Evolutionary conservation across 1,140 invertebrate species (phyloP).

Genomic region (Drosophila azteca): DNA sequence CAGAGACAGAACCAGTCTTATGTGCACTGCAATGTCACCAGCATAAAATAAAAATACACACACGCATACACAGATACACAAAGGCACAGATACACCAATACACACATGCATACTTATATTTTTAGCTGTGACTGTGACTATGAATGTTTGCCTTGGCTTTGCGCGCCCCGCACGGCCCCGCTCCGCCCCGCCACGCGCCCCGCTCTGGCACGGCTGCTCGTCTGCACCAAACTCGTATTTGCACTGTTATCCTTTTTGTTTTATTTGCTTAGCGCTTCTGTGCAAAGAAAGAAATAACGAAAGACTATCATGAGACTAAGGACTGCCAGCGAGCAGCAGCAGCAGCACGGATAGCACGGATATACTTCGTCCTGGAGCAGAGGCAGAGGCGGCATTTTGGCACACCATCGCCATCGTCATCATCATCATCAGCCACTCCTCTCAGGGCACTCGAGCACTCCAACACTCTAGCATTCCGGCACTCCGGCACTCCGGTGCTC

Average conservation of each 20-base stretch:
- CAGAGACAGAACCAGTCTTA: conserved; percentile 14
- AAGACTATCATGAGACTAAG: conserved; percentile 67
- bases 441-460: conserved; percentile 35
- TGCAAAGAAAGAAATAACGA: conserved; percentile 64
- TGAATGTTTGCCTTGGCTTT: conserved; percentile 28
- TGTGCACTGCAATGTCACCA: conserved; percentile 68
- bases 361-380: conserved; percentile 34
- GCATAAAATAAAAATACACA: conserved; percentile 28
- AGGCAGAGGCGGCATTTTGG: conserved; percentile 39
- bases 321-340: conserved; percentile 41
- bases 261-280: conserved; percentile 82
- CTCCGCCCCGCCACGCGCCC: too few species aligned
- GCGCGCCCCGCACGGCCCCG: neutral
- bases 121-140: conserved; percentile 42
- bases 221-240: conserved; percentile 66
- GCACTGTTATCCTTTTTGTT: conserved; percentile 81
- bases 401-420: conserved; percentile 50
- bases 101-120: conserved; percentile 48
- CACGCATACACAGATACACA: conserved; percentile 5
- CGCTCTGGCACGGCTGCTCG: conserved; percentile 3
- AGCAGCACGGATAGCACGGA: conserved; percentile 13
- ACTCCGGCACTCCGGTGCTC: too few species aligned
- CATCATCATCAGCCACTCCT: conserved; percentile 62
- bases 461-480: too few species aligned
- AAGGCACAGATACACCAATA: neutral